Evolutionary conservation across 2,888 invertebrate genomes (phyloP).

Genomic region (Hirtodrosophila duncani): DNA sequence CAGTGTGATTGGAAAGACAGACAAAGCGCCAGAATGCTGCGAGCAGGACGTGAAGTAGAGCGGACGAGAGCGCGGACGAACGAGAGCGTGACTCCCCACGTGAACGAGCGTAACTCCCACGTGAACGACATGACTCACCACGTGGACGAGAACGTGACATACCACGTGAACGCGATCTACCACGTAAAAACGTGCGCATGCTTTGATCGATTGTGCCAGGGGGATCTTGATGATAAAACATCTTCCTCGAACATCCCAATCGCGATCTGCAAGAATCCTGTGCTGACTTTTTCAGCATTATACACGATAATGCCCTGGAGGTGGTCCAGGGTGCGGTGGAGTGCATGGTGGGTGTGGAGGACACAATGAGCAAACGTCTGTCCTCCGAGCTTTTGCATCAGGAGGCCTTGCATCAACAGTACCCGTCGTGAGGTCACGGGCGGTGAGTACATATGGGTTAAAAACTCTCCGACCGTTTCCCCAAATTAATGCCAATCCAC

Average conservation of each 20-base stretch:
- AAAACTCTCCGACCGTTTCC: neutral
- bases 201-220: too few species aligned
- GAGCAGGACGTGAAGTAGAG: neutral
- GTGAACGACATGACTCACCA: too few species aligned
- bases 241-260: constrained; percentile 9
- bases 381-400: constrained; percentile 33
- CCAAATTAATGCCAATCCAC: neutral
- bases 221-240: too few species aligned
- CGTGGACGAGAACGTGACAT: too few species aligned
- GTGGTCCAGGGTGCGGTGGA: constrained; percentile 57
- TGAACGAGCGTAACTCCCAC: too few species aligned
- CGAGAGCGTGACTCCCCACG: too few species aligned
- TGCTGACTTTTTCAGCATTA: constrained; percentile 67
- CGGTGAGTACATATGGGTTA: constrained; percentile 45
- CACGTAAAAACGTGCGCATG: too few species aligned
- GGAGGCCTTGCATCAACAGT: constrained; percentile 29
- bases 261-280: constrained; percentile 58
- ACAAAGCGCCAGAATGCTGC: neutral
- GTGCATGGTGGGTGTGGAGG: constrained; percentile 31
- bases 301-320: constrained; percentile 71
- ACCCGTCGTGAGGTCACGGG: constrained; percentile 30
- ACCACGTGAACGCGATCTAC: too few species aligned
- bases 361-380: constrained; percentile 25
- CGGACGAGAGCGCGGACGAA: too few species aligned
- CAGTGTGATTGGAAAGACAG: constrained; percentile 6